Base-by-base conservation (phyloP, 1,140 invertebrate genomes). In the Megalonaias nervosa region DNA sequence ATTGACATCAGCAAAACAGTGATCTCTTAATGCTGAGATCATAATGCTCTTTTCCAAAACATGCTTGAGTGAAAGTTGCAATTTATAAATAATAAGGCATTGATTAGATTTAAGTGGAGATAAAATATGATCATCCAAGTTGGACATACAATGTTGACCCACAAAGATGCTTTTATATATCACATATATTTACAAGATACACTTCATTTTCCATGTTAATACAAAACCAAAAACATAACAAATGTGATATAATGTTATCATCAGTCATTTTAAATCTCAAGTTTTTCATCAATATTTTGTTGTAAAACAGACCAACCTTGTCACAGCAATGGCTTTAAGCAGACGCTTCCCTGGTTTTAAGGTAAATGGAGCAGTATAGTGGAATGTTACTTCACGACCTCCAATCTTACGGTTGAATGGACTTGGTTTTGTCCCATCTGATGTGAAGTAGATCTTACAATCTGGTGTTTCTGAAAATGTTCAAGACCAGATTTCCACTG, bases 381-480 rank as follows among this genome's bases (percentile, higher is more conserved):
- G 87, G 74, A 90, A 90, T 38, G 90, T 91, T 3, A 86, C 71
- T 81, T 90, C 87, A 60, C 83, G 81, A 14, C 89, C 89, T 21
- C 81, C 86, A 66, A 88, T 81, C 71, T 88, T 89, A 21, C 86
- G 73, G 75, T 90, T 85, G 71, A 90, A 90, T 21, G 90, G 89
- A 71, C 81, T 83, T 58, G 91, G 91, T 75, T 90, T 91, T 15
- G 86, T 87, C 14, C 90, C 90, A 88, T 91, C 89, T 38, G 90
- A 90, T 6, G 90, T 91, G 77, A 91, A 91, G 71, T 87, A 91
- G 59, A 91, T 84, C 75, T 87, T 89, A 71, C 86, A 87, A 64
- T 86, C 83, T 71, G 85, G 85, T 65, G 87, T 87, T 64, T 91
- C 91, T 91, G 78, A 59, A 85, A 85, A 67, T 67, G n/a, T 21